These are phyloP conservation scores for Polyodon spathula DNA, from an alignment of 2,113 vertebrate genomes.

Conservation along the genomic window DNA sequence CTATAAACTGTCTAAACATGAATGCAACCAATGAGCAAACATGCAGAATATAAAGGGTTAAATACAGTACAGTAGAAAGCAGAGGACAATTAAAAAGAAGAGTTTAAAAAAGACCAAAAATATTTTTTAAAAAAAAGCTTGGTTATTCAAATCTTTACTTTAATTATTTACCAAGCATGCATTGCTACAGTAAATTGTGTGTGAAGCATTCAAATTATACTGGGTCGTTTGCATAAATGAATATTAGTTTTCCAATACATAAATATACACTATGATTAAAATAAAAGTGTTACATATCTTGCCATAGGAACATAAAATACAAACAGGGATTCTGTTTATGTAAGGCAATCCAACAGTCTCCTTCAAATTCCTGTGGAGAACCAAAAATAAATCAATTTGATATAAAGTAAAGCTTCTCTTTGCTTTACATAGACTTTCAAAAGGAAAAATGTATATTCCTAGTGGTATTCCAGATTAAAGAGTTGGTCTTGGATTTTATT, in stretches of 20 bases:
- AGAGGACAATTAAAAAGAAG: background rate
- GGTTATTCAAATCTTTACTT: background rate
- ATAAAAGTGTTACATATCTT: conserved; percentile 26
- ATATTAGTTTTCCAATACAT: background rate
- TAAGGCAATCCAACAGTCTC: conserved; percentile 22
- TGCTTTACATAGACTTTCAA: too few relatives aligned
- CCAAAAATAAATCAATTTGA: background rate
- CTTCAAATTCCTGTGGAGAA: conserved; percentile 42
- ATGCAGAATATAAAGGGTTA: background rate
- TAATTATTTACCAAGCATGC: background rate
- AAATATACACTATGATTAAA: too few relatives aligned
- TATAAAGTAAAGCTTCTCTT: background rate
- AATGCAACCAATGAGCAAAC: background rate
- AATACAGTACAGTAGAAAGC: background rate
- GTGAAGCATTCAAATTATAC: background rate
- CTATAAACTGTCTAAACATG: too few relatives aligned
- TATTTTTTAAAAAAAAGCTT: too few relatives aligned
- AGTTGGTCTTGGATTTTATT: conserved; percentile 61
- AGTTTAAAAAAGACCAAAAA: background rate
- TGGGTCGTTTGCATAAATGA: background rate
- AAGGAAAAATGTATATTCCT: too few relatives aligned
- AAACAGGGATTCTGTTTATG: background rate
- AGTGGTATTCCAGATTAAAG: conserved; percentile 77
- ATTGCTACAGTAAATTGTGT: too few relatives aligned
- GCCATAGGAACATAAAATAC: conserved; percentile 5